A percentile compares a stretch with the other conserved stretches of the same genome.
phyloP scores from a whole-genome alignment of 2,888 invertebrate species.

The Aleiodes leptofemur region DNA sequence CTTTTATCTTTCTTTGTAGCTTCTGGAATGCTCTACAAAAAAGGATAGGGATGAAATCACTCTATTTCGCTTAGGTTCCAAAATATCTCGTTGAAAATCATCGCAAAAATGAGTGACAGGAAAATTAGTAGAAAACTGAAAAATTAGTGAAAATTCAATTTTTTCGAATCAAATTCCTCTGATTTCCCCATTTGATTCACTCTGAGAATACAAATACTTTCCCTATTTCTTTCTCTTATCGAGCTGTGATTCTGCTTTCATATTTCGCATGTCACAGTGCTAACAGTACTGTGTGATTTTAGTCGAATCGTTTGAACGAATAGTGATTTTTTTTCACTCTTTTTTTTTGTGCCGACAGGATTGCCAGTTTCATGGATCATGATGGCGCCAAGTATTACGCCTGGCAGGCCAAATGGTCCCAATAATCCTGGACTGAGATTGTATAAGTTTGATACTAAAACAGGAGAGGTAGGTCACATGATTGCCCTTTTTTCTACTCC shows the following conservation, averaged over 20 bases:
- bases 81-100: too few relatives aligned
- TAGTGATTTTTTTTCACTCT: conserved; percentile 30
- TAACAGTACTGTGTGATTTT: not conserved
- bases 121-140: not conserved
- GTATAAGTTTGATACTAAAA: conserved; percentile 92
- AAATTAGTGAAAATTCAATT: not conserved
- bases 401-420: conserved; percentile 85
- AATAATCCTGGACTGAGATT: conserved; percentile 93
- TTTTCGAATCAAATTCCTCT: not conserved
- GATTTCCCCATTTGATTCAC: conserved; percentile 4
- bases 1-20: too few relatives aligned
- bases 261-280: conserved; percentile 3
- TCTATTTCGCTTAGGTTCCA: too few relatives aligned
- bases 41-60: too few relatives aligned
- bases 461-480: conserved; percentile 83
- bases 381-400: conserved; percentile 93
- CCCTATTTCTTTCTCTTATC: not conserved
- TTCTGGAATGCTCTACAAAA: too few relatives aligned
- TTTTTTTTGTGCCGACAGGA: conserved; percentile 76
- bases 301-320: conserved; percentile 29
- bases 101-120: not conserved
- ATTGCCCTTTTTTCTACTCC: not conserved
- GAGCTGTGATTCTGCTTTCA: not conserved
- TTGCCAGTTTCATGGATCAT: conserved; percentile 91
- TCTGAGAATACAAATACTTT: conserved; percentile 4